A percentile compares a stretch with the other conserved stretches of the same genome.
Evolutionary conservation across 2,888 invertebrate species (phyloP).

Genomic region (Caenorhabditis sinica): DNA sequence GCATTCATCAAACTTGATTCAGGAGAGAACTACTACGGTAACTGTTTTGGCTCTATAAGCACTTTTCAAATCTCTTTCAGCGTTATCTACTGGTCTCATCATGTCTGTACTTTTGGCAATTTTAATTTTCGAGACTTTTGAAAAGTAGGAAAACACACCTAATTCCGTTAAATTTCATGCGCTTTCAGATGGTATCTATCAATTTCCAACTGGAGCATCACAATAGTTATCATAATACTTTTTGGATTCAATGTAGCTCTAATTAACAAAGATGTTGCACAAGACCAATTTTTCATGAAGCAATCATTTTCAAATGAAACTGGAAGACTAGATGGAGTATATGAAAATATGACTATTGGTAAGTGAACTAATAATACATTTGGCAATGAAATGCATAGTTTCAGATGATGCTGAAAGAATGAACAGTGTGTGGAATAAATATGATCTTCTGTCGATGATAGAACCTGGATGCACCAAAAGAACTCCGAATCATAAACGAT

Average conservation of each 20-base stretch:
- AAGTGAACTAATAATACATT: no score
- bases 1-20: not conserved
- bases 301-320: not conserved
- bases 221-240: not conserved
- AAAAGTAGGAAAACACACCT: conserved; percentile 6
- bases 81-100: conserved; percentile 7
- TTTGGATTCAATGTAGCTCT: not conserved
- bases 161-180: not conserved
- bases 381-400: not conserved
- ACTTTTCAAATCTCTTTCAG: conserved; percentile 11
- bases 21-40: conserved; percentile 17
- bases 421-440: conserved; percentile 8
- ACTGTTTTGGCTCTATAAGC: not conserved
- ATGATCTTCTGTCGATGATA: conserved; percentile 18
- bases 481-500: not conserved
- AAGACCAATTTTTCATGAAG: conserved; percentile 1
- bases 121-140: conserved; percentile 3
- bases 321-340: not conserved
- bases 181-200: conserved; percentile 30
- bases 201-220: not conserved
- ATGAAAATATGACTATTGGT: conserved; percentile 19
- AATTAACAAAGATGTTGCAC: conserved; percentile 8
- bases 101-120: conserved; percentile 20
- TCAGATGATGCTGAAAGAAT: conserved; percentile 18
- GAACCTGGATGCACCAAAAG: not conserved